phyloP scores from a whole-genome alignment of 2,113 vertebrate species.

The Alosa alosa region DNA sequence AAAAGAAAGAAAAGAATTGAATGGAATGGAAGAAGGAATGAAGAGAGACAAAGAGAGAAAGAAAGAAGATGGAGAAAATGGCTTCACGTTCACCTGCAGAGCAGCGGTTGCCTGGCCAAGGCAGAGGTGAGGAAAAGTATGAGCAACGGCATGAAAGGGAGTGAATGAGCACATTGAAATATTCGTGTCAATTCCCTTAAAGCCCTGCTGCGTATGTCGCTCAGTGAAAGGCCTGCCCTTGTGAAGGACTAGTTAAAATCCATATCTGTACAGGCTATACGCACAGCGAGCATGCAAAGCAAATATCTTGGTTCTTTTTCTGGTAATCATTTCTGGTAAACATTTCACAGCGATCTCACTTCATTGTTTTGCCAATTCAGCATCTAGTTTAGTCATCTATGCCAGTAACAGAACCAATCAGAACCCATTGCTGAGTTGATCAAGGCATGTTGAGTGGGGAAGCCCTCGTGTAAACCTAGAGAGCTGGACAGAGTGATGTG shows the following conservation, averaged over 20 bases:
- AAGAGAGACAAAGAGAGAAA: not conserved
- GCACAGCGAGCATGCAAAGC: not conserved
- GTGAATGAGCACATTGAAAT: not conserved
- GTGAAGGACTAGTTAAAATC: not conserved
- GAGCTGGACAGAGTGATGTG: not conserved
- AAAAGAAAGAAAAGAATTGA: not conserved
- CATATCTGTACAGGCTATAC: not conserved
- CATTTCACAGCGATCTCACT: not conserved
- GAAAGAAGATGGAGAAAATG: not conserved
- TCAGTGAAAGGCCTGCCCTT: not conserved
- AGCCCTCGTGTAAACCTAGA: constrained; percentile 18
- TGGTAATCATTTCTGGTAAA: not conserved
- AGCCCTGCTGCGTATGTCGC: not conserved
- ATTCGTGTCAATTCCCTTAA: not conserved
- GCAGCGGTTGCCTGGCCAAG: constrained; percentile 25
- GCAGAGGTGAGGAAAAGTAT: constrained; percentile 8
- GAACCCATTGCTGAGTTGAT: constrained; percentile 10
- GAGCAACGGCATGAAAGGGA: not conserved
- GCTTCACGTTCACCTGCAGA: constrained; percentile 36
- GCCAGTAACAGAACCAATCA: constrained; percentile 33
- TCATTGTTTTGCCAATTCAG: constrained; percentile 23
- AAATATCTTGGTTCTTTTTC: not conserved
- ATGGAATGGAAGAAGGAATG: constrained; percentile 27
- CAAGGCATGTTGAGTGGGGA: constrained; percentile 8
- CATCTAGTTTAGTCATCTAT: constrained; percentile 41